phyloP scores from a whole-genome alignment of 1,140 invertebrate species.

The Eupeodes corollae region DNA sequence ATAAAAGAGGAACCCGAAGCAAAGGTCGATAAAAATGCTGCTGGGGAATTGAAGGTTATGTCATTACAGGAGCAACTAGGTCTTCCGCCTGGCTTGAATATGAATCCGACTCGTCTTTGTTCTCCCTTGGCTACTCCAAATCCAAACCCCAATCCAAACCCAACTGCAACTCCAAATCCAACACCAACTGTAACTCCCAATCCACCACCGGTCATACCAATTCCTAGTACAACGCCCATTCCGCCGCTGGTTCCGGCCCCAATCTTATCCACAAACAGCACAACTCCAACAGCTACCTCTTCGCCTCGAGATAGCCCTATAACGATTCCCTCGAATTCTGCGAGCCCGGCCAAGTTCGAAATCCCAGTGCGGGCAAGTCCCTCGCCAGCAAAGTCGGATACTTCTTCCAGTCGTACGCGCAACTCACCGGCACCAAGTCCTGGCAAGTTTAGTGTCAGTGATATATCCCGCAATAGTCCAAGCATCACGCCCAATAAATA shows the following conservation, averaged over 20 bases:
- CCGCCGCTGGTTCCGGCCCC: constrained; percentile 1
- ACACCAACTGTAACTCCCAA: not conserved
- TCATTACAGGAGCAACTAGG: constrained; percentile 34
- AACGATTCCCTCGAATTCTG: constrained; percentile 31
- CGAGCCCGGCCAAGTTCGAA: constrained; percentile 36
- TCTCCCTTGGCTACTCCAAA: constrained; percentile 30
- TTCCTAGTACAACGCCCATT: constrained; percentile 4
- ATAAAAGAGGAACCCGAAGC: constrained; percentile 18
- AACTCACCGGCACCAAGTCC: constrained; percentile 33
- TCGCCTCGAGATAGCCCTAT: constrained; percentile 34
- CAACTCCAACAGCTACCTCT: constrained; percentile 5
- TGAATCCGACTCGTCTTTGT: constrained; percentile 35
- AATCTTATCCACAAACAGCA: not conserved
- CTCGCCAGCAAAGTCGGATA: constrained; percentile 34
- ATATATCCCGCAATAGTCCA: constrained; percentile 31
- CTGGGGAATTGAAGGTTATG: constrained; percentile 29
- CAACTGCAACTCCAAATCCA: not conserved
- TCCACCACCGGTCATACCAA: constrained; percentile 1
- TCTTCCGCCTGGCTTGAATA: constrained; percentile 35
- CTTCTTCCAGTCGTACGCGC: constrained; percentile 24
- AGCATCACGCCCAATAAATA: constrained; percentile 33
- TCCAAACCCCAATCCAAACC: too few species aligned
- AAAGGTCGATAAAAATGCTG: constrained; percentile 24
- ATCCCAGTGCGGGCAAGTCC: constrained; percentile 29
- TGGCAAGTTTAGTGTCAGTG: constrained; percentile 31